Conservation (phyloP, 2,888 invertebrate species). For the Nasonovia ribisnigri region DNA sequence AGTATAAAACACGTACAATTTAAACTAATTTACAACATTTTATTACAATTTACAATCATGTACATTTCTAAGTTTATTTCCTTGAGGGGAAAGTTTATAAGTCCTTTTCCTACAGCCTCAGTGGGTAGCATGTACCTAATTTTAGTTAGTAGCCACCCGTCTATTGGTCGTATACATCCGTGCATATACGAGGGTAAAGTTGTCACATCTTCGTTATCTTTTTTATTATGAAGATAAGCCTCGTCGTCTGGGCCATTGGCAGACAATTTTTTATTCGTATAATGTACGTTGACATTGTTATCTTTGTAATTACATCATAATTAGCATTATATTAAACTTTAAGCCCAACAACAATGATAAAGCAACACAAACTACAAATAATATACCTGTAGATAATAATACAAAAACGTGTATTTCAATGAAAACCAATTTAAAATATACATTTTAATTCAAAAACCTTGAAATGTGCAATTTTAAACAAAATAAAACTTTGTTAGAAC, state of each 20-base stretch:
- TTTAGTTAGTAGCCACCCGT: not conserved
- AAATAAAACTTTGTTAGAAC: not conserved
- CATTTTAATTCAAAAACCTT: not conserved
- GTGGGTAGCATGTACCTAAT: not conserved
- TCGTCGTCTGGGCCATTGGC: not conserved
- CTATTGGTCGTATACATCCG: no score
- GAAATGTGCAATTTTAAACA: not conserved
- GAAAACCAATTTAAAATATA: not conserved
- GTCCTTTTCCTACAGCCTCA: not conserved
- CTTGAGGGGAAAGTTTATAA: not conserved
- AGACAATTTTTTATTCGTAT: not conserved
- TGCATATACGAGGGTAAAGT: not conserved
- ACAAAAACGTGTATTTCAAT: not conserved
- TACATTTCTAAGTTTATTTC: not conserved
- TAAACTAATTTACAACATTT: not conserved
- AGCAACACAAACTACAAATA: not conserved
- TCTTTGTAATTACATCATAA: not conserved
- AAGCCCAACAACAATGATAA: not conserved
- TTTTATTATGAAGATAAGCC: not conserved
- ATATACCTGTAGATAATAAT: not conserved
- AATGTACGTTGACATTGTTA: not conserved
- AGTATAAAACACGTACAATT: not conserved
- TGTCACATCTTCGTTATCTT: not conserved
- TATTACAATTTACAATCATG: not conserved
- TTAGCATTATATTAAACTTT: not conserved